Evolutionary conservation across 2,113 vertebrate genomes (phyloP), one percentile per base, ranked within the genome.

Genomic region (Thunnus maccoyii): DNA sequence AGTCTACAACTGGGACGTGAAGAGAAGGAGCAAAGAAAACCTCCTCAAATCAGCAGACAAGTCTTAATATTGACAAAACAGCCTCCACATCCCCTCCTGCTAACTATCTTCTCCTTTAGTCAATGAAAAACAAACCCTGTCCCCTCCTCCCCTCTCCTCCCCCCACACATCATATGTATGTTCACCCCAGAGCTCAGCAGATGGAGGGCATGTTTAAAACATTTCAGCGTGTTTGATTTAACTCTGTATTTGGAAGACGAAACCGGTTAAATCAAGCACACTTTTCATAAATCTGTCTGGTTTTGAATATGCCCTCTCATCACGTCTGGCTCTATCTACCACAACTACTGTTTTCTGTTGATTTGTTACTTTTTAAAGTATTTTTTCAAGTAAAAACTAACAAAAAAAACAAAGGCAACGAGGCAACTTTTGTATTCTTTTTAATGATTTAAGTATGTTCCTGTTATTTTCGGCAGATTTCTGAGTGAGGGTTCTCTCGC

Each of bases 1-100:
- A 83, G 98, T 99, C 95, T 99, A 99, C 96, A 99, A 99, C 17
- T 99, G 98, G 98, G 98, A 99, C 13, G 98, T 99, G 86, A 99
- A 99, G 94, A 96, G 97, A 94, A 96, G 98, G 96, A 98, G 97
- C 96, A 97, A 96, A 95, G 97, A 98, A 79, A 98, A 96, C 87
- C 91, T 96, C 84, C 94, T 96, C 52, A 98, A 99, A 94, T 96
- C 94, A 66, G 95, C 94, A 89, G 96, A 96, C 83, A 97, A 96
- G 95, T 95, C 95, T 92, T 96, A 95, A 90, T 88, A 72, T 56
- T 30, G 20, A 69, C 27, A 10, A 27, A 52, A 54, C 44, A 1
- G 52, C 20, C 3, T 76, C 76, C 90, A 86, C 73, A 22, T 12
- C 44, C 69, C 62, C 22, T 46, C 56, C 74, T 56, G 70, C 88